Percentiles rank a stretch among this genome's conserved stretches.
Conservation (phyloP, 2,888 invertebrate species). For the Idaea dimidiata region DNA sequence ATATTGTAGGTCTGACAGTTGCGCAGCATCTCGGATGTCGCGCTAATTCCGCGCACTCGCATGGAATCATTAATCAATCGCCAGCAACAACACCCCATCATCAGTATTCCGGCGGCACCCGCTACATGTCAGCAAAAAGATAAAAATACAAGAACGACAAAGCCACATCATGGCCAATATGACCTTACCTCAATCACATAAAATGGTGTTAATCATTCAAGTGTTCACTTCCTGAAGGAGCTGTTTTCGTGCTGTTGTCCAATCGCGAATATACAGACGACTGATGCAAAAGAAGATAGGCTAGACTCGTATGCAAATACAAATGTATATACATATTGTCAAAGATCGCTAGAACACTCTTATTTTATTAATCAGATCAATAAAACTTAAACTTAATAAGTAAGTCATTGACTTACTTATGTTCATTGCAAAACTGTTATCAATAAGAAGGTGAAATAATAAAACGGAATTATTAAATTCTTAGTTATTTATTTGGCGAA, state of each 20-base stretch:
- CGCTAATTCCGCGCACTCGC: slow-evolving; percentile 73
- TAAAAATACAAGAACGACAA: slow-evolving; percentile 73
- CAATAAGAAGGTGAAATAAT: slow-evolving; percentile 1
- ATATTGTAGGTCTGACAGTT: slow-evolving; percentile 15
- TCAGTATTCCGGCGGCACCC: slow-evolving; percentile 66
- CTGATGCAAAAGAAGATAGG: slow-evolving; percentile 27
- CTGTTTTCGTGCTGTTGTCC: slow-evolving; percentile 24
- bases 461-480: slow-evolving; percentile 6
- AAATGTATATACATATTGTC: slow-evolving; percentile 16
- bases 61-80: slow-evolving; percentile 65
- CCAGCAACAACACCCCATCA: slow-evolving; percentile 46
- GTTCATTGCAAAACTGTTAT: background rate
- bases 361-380: slow-evolving; percentile 28
- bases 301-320: slow-evolving; percentile 19
- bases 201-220: slow-evolving; percentile 44
- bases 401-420: background rate
- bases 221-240: slow-evolving; percentile 50
- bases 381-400: background rate
- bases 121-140: slow-evolving; percentile 63
- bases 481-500: background rate
- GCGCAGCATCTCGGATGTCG: slow-evolving; percentile 64
- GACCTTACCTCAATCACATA: slow-evolving; percentile 67
- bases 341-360: slow-evolving; percentile 21
- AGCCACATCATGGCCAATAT: slow-evolving; percentile 67
- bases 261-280: slow-evolving; percentile 21